Evolutionary conservation across 92 coral and sea anemone species (phyloP).

Genomic region (Desmophyllum pertusum): DNA sequence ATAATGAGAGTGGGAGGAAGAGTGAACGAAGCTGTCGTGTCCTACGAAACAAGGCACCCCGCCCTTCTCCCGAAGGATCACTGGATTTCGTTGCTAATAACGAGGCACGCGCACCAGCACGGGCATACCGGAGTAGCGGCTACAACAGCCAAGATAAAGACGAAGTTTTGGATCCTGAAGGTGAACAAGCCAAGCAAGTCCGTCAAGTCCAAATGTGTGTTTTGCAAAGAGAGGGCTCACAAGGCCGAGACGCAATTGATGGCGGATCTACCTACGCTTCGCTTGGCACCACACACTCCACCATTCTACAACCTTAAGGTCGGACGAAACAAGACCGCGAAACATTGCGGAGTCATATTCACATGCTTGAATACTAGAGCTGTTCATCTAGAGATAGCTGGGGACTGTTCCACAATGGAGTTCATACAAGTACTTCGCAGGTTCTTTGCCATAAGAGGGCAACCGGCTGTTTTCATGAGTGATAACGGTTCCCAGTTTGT

Average conservation of each 20-base stretch:
- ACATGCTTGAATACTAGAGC: constrained; percentile 59
- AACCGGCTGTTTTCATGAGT: too few relatives aligned
- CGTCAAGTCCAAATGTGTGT: constrained; percentile 46
- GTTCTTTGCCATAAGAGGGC: constrained; percentile 56
- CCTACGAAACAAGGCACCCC: constrained; percentile 58
- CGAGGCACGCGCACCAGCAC: constrained; percentile 52
- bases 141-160: constrained; percentile 55
- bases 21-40: constrained; percentile 48
- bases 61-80: constrained; percentile 55
- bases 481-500: constrained; percentile 41
- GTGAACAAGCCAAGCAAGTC: constrained; percentile 54
- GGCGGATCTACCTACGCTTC: constrained; percentile 33
- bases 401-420: constrained; percentile 56
- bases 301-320: constrained; percentile 57
- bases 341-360: constrained; percentile 69
- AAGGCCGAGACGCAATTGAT: constrained; percentile 36
- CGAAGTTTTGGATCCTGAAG: constrained; percentile 61
- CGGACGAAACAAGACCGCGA: constrained; percentile 54
- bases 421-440: constrained; percentile 70
- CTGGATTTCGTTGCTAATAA: constrained; percentile 50
- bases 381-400: too few relatives aligned
- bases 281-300: constrained; percentile 51
- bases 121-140: constrained; percentile 66
- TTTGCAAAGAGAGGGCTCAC: constrained; percentile 28
- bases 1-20: too few relatives aligned